A percentile compares a stretch with the other conserved stretches of the same genome.
Evolutionary conservation across 2,888 invertebrate species (phyloP).

Genomic region (Megastigmus dorsalis): DNA sequence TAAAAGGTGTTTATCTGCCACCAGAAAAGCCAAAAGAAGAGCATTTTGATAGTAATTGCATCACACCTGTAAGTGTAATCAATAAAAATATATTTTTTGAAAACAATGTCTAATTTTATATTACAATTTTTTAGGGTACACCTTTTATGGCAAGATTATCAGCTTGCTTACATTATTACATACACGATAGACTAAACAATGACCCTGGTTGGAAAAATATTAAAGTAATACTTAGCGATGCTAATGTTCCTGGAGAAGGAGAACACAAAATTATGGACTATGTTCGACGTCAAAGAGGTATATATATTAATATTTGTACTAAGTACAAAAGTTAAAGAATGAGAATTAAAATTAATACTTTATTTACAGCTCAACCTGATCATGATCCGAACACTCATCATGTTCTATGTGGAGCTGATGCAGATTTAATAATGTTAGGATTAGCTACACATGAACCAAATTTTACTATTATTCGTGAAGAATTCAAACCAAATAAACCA

Average conservation of each 20-base stretch:
- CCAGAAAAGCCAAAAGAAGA: conserved; percentile 92
- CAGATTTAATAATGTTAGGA: conserved; percentile 98
- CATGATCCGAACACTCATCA: conserved; percentile 99
- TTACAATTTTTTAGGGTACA: conserved; percentile 81
- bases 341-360: not conserved
- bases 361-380: conserved; percentile 85
- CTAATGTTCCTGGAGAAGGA: conserved; percentile 98
- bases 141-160: conserved; percentile 96
- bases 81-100: not conserved
- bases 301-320: too few species aligned
- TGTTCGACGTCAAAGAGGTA: conserved; percentile 94
- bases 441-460: conserved; percentile 99
- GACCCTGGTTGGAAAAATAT: conserved; percentile 96
- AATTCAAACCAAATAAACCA: conserved; percentile 98
- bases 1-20: conserved; percentile 85
- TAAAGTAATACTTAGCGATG: conserved; percentile 97
- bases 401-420: conserved; percentile 98
- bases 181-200: conserved; percentile 92
- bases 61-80: conserved; percentile 84
- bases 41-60: conserved; percentile 99
- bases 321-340: not conserved
- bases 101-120: not conserved
- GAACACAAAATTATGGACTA: conserved; percentile 99
- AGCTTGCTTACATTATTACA: conserved; percentile 89
- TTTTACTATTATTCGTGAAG: conserved; percentile 98